These are phyloP conservation scores for Oenanthe melanoleuca DNA, from an alignment of 2,113 vertebrate genomes.

Conservation along the genomic window DNA sequence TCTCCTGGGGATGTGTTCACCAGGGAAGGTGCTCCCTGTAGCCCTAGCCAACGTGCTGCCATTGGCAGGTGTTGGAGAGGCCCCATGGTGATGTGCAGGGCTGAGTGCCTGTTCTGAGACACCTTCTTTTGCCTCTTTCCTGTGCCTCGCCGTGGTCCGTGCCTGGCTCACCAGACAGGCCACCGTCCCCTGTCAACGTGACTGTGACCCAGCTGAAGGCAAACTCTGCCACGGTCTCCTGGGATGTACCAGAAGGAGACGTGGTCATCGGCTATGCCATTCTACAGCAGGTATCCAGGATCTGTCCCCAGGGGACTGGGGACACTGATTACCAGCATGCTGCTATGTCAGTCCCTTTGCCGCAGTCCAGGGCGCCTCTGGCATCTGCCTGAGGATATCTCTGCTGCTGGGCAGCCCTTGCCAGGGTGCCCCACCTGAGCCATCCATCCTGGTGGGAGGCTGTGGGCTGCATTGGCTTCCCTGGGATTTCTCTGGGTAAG, in stretches of 20 bases:
- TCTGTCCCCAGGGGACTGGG: neutral
- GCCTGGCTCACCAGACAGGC: conserved; percentile 80
- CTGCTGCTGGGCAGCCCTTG: neutral
- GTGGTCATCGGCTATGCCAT: conserved; percentile 97
- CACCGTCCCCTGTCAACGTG: conserved; percentile 93
- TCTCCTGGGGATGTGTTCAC: neutral
- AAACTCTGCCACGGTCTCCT: conserved; percentile 95
- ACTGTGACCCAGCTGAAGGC: conserved; percentile 92
- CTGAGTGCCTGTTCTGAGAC: neutral
- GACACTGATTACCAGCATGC: neutral
- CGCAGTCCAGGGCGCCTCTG: neutral
- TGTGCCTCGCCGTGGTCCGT: neutral
- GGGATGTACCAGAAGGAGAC: conserved; percentile 97
- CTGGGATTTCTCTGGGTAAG: neutral
- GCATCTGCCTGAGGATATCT: neutral
- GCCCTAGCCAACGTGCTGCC: neutral
- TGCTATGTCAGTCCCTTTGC: neutral
- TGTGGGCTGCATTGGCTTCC: neutral
- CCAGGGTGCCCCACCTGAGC: neutral
- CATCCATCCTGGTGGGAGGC: neutral
- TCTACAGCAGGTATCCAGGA: conserved; percentile 87
- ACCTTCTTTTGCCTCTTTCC: conserved; percentile 29
- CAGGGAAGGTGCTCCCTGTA: neutral
- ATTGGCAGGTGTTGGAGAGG: neutral
- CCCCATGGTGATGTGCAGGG: neutral